phyloP scores from a whole-genome alignment of 2,113 vertebrate species.

The Triplophysa siluroides region DNA sequence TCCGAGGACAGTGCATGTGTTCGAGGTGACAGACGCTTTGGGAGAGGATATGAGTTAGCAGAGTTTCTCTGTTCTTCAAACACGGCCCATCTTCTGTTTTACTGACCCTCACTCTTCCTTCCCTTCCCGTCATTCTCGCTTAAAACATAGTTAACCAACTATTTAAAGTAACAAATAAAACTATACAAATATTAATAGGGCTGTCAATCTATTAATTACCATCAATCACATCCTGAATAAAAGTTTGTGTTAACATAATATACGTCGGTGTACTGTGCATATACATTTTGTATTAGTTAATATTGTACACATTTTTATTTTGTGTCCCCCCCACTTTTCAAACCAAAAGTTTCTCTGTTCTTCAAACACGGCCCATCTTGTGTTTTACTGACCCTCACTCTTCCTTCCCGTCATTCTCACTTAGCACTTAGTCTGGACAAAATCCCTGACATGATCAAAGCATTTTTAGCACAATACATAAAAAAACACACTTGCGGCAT shows the following conservation, averaged over 20 bases:
- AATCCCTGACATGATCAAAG: constrained; percentile 9
- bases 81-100: not conserved
- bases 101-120: constrained; percentile 16
- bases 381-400: constrained; percentile 5
- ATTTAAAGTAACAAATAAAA: not conserved
- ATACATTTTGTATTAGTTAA: not conserved
- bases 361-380: constrained; percentile 23
- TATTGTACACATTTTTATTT: too few relatives aligned
- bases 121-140: constrained; percentile 40
- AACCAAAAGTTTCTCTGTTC: not conserved
- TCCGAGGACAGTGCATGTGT: constrained; percentile 2
- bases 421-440: constrained; percentile 16
- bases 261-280: too few relatives aligned
- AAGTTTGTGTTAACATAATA: too few relatives aligned
- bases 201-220: too few relatives aligned
- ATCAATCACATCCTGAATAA: too few relatives aligned
- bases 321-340: too few relatives aligned
- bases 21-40: not conserved
- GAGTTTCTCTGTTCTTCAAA: constrained; percentile 10
- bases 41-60: constrained; percentile 33
- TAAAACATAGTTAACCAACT: not conserved
- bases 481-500: not conserved
- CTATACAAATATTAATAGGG: not conserved
- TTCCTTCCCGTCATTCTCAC: constrained; percentile 34
- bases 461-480: not conserved